Evolutionary conservation across 23 tunicate species (phyloP).

Genomic region (Styela plicata): DNA sequence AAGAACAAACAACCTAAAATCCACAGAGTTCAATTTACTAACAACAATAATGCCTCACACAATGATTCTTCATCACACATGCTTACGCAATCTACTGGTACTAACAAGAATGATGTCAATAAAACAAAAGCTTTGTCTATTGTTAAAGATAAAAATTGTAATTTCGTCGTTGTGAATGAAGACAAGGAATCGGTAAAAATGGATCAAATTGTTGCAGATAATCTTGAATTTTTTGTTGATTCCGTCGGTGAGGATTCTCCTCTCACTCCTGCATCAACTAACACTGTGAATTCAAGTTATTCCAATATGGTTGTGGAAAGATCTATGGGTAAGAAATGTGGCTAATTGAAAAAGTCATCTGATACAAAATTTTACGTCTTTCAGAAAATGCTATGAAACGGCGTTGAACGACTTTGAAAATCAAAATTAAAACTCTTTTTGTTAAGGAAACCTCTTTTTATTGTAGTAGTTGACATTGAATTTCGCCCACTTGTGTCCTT

Average conservation of each 20-base stretch:
- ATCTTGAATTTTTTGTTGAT: slow-evolving; percentile 12
- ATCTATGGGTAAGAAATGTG: slow-evolving; percentile 39
- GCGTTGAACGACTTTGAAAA: no score
- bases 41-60: not conserved
- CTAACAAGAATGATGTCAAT: not conserved
- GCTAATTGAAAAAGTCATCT: no score
- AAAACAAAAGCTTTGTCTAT: not conserved
- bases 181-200: not conserved
- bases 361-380: no score
- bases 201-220: not conserved
- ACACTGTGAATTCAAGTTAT: slow-evolving; percentile 19
- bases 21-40: not conserved
- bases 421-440: no score
- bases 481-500: no score
- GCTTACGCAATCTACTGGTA: not conserved
- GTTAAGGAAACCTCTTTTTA: no score
- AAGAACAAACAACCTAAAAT: slow-evolving; percentile 27
- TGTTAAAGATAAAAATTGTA: not conserved
- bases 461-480: no score
- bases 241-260: not conserved
- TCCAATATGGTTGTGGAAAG: slow-evolving; percentile 50
- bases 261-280: not conserved
- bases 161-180: not conserved
- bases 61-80: no score
- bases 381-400: no score